Conservation (phyloP, 2,113 vertebrate genomes). For the Irena cyanogastra region DNA sequence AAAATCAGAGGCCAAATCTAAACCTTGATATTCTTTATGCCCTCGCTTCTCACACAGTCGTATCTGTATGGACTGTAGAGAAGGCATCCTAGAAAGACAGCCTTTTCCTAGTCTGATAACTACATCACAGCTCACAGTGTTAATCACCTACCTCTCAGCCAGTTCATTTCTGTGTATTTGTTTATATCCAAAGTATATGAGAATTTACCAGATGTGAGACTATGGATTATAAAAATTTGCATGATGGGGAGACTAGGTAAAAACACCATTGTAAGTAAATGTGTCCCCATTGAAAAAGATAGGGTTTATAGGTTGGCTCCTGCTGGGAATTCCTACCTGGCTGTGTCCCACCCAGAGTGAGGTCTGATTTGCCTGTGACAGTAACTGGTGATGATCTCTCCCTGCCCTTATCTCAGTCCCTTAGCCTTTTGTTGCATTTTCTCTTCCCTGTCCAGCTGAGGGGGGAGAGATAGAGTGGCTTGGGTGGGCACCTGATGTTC, state of each 20-base stretch:
- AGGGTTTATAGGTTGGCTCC: background rate
- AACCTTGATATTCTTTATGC: background rate
- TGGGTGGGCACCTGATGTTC: background rate
- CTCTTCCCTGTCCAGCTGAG: background rate
- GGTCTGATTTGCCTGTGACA: background rate
- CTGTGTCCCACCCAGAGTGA: background rate
- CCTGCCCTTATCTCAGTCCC: background rate
- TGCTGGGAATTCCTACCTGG: background rate
- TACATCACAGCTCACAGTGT: background rate
- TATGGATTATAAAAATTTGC: background rate
- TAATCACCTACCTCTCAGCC: background rate
- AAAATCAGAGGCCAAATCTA: background rate
- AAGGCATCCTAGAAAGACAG: background rate
- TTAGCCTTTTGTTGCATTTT: background rate
- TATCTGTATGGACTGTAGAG: background rate
- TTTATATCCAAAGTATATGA: background rate
- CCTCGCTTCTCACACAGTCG: background rate
- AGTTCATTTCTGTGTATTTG: background rate
- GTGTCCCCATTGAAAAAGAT: background rate
- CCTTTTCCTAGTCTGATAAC: background rate
- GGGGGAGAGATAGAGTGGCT: background rate
- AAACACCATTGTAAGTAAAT: background rate
- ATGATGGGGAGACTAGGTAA: background rate
- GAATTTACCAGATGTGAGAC: background rate
- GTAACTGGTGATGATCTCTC: background rate